A percentile compares a stretch with the other conserved stretches of the same genome.
Conservation (phyloP, 2,888 invertebrate genomes). For the Phasia obesa region DNA sequence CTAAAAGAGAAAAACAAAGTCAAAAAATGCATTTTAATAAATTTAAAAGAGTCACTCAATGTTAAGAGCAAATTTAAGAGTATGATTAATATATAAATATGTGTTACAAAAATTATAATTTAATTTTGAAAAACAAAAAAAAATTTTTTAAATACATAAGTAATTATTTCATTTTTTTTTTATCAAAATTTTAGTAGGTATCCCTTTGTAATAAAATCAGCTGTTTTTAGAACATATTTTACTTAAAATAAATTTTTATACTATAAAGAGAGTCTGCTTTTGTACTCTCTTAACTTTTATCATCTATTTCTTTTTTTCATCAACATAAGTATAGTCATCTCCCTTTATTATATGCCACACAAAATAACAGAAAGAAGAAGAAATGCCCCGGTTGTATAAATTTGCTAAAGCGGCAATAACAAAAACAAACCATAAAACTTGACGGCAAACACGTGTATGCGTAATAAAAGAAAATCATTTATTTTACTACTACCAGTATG, state of each 20-base stretch:
- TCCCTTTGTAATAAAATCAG: no score
- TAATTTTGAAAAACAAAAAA: no score
- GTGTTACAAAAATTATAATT: background rate
- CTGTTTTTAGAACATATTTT: background rate
- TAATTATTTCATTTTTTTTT: no score
- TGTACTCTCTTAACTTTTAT: conserved; percentile 1
- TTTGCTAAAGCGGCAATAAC: conserved; percentile 69
- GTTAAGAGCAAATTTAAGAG: background rate
- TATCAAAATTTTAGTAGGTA: no score
- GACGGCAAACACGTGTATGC: conserved; percentile 77
- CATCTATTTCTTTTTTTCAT: background rate
- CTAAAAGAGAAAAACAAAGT: conserved; percentile 11
- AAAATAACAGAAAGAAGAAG: conserved; percentile 2
- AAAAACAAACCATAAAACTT: conserved; percentile 79
- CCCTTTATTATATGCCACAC: background rate
- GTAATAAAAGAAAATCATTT: conserved; percentile 68
- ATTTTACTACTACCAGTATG: conserved; percentile 51
- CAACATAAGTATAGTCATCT: conserved; percentile 10
- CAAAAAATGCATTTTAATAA: no score
- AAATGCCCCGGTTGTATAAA: conserved; percentile 42
- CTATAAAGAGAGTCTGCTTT: background rate
- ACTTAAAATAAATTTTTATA: background rate
- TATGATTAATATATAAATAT: background rate
- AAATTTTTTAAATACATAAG: no score
- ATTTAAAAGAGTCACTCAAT: no score